phyloP scores from a whole-genome alignment of 2,113 vertebrate species.

The Pseudopipra pipra region DNA sequence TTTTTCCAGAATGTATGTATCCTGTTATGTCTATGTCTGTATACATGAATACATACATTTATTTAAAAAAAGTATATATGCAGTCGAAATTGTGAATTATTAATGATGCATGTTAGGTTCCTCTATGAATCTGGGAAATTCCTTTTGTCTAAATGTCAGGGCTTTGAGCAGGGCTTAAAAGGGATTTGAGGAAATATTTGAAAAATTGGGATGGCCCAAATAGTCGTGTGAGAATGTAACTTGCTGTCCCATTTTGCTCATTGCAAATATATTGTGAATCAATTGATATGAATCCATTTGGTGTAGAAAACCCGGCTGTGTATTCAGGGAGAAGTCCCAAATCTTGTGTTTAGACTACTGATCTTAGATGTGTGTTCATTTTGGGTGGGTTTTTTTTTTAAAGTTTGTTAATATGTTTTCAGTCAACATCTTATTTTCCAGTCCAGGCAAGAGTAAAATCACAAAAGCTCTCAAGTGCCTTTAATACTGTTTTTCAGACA shows the following conservation, averaged over 20 bases:
- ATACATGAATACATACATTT: background rate
- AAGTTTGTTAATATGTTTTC: background rate
- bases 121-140: background rate
- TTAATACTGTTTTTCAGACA: background rate
- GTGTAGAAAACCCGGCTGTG: background rate
- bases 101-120: background rate
- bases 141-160: background rate
- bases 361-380: background rate
- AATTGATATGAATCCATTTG: background rate
- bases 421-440: background rate
- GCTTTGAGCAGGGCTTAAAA: background rate
- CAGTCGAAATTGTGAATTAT: background rate
- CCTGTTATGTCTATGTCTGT: background rate
- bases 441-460: background rate
- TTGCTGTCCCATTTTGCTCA: background rate
- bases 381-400: background rate
- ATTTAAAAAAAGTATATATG: background rate
- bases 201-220: background rate
- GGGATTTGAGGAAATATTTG: background rate
- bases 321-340: background rate
- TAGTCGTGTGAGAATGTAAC: background rate
- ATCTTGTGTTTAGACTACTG: background rate
- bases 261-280: background rate
- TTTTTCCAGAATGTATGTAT: background rate
- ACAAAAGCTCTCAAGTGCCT: background rate